These are phyloP conservation scores for Latrodectus elegans DNA, from an alignment of 2,888 invertebrate genomes.

Conservation along the genomic window DNA sequence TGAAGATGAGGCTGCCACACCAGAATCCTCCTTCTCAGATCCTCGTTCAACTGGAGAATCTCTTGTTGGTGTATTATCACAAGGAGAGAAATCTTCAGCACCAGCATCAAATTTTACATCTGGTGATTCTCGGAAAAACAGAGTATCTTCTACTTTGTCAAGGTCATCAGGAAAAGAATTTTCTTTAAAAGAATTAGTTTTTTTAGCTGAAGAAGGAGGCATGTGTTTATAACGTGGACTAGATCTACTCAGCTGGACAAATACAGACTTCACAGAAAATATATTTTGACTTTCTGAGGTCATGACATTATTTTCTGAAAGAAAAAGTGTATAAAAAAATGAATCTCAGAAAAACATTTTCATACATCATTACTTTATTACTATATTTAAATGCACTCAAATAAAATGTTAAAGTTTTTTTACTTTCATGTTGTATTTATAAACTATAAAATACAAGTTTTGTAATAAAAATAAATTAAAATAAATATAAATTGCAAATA, in stretches of 20 bases:
- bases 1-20: conserved; percentile 56
- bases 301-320: conserved; percentile 60
- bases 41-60: conserved; percentile 49
- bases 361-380: too few species aligned
- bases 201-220: conserved; percentile 95
- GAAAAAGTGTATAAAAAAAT: not conserved
- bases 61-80: conserved; percentile 43
- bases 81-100: conserved; percentile 36
- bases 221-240: conserved; percentile 82
- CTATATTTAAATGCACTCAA: too few species aligned
- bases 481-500: too few species aligned
- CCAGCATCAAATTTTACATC: conserved; percentile 56
- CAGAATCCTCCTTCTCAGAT: conserved; percentile 60
- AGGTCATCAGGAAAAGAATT: conserved; percentile 80
- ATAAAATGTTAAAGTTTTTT: too few species aligned
- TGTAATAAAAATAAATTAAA: too few species aligned
- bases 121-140: conserved; percentile 45
- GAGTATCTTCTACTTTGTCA: conserved; percentile 49
- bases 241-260: conserved; percentile 66
- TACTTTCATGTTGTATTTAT: too few species aligned
- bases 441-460: too few species aligned
- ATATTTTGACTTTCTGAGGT: conserved; percentile 57
- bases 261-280: conserved; percentile 64
- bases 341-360: not conserved
- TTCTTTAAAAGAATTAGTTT: conserved; percentile 92